These are phyloP conservation scores for Sorex fumeus DNA, from an alignment of 2,113 vertebrate species.

Conservation along the genomic window DNA sequence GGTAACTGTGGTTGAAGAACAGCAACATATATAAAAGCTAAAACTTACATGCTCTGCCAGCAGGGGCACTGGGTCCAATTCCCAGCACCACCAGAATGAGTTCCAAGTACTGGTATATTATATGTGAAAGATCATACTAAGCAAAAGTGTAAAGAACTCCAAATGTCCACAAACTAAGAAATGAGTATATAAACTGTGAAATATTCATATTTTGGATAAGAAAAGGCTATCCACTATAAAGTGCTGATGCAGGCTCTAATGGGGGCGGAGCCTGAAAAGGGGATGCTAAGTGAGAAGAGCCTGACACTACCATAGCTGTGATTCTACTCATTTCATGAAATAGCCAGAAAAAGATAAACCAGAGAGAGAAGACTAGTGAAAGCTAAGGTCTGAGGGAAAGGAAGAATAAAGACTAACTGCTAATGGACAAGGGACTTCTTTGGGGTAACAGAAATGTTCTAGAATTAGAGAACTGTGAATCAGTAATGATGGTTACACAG, in stretches of 20 bases:
- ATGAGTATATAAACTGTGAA: not conserved
- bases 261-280: not conserved
- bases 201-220: not conserved
- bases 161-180: constrained; percentile 22
- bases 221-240: not conserved
- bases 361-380: not conserved
- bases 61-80: no score
- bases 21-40: no score
- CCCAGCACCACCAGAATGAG: no score
- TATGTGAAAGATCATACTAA: not conserved
- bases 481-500: not conserved
- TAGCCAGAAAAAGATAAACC: not conserved
- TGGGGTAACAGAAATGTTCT: not conserved
- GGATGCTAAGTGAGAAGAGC: not conserved
- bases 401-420: not conserved
- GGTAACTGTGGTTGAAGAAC: no score
- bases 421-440: not conserved
- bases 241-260: not conserved
- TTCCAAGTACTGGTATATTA: not conserved
- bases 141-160: not conserved
- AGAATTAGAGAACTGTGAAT: not conserved
- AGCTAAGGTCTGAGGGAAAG: not conserved
- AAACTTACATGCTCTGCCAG: no score
- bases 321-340: not conserved
- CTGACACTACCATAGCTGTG: not conserved